These are phyloP conservation scores for Anabacerthia variegaticeps DNA, from an alignment of 2,797 vertebrate genomes.

Conservation along the genomic window DNA sequence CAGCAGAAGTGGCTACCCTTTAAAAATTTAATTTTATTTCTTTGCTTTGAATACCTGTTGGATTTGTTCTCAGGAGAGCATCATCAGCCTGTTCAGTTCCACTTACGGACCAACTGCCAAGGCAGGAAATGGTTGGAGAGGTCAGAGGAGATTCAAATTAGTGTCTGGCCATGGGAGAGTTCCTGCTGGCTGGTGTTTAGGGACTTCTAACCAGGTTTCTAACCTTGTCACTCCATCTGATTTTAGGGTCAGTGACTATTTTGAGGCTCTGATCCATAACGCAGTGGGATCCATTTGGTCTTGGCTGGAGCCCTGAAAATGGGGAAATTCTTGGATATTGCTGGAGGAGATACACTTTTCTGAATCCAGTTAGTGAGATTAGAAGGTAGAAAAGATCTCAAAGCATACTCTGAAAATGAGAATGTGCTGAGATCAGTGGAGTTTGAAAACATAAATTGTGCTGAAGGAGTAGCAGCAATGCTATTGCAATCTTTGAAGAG, in stretches of 20 bases:
- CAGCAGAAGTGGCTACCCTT: not conserved
- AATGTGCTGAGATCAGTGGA: not conserved
- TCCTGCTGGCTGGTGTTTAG: not conserved
- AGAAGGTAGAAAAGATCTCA: not conserved
- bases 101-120: not conserved
- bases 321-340: not conserved
- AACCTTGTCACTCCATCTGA: not conserved
- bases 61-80: not conserved
- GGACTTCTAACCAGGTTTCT: not conserved
- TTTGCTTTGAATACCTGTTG: constrained; percentile 8
- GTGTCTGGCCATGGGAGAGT: not conserved
- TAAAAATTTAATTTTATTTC: not conserved
- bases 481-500: not conserved
- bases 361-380: not conserved
- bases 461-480: not conserved
- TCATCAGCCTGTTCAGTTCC: not conserved
- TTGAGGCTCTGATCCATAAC: not conserved
- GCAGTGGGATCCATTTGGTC: not conserved
- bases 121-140: not conserved
- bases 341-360: not conserved
- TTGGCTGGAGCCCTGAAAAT: not conserved
- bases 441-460: not conserved
- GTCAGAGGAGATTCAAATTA: not conserved
- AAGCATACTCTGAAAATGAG: not conserved
- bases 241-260: not conserved